Conservation (phyloP, 2,888 invertebrate species). For the Pristionchus fissidentatus region DNA sequence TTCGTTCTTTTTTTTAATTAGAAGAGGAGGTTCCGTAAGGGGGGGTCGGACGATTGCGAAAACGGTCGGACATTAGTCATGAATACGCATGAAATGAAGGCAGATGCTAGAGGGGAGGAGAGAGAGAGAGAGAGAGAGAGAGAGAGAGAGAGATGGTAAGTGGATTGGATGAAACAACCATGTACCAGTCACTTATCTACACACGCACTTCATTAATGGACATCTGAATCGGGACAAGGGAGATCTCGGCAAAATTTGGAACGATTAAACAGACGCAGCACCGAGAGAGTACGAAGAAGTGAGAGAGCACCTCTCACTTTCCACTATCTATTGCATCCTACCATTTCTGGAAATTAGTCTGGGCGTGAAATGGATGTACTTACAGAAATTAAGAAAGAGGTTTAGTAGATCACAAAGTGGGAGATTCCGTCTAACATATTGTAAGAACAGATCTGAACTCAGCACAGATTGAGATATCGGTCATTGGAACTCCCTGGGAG, state of each 20-base stretch:
- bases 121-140: not conserved
- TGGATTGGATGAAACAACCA: conserved; percentile 4
- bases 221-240: not conserved
- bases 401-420: too few relatives aligned
- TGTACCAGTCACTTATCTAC: not conserved
- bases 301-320: not conserved
- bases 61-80: conserved; percentile 35
- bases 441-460: too few relatives aligned
- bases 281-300: not conserved
- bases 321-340: too few relatives aligned
- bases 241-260: not conserved
- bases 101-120: conserved; percentile 7
- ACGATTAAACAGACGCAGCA: too few relatives aligned
- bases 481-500: not conserved
- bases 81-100: not conserved
- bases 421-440: too few relatives aligned
- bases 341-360: too few relatives aligned
- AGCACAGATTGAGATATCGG: too few relatives aligned
- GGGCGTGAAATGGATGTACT: too few relatives aligned
- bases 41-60: not conserved
- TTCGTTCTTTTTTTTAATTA: too few relatives aligned
- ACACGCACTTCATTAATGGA: too few relatives aligned
- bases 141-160: conserved; percentile 8
- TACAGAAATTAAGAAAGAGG: too few relatives aligned
- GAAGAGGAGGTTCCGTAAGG: not conserved